Conservation (phyloP, 2,797 vertebrate genomes). For the Crocodylus rhombifer region DNA sequence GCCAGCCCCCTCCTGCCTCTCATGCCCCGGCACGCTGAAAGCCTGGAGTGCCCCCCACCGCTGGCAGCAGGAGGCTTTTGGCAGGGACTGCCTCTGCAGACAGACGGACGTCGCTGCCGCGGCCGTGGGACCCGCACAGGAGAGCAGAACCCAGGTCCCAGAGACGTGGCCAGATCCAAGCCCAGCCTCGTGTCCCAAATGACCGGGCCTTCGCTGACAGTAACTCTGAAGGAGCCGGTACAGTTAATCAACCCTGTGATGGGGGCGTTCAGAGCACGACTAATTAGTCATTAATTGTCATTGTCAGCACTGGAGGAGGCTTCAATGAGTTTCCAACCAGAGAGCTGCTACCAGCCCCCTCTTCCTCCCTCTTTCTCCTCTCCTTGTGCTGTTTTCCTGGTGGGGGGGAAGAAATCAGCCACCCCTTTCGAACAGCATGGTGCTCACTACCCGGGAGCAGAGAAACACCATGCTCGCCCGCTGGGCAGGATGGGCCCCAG, state of each 20-base stretch:
- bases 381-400: background rate
- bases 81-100: background rate
- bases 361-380: background rate
- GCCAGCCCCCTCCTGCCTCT: background rate
- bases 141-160: background rate
- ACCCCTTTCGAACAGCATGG: background rate
- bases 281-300: constrained; percentile 23
- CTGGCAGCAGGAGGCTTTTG: rapidly evolving
- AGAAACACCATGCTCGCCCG: rapidly evolving
- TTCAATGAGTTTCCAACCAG: background rate
- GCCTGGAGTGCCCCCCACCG: background rate
- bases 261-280: background rate
- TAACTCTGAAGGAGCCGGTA: background rate
- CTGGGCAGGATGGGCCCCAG: background rate
- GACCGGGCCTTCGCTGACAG: background rate
- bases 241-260: background rate
- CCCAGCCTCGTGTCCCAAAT: background rate
- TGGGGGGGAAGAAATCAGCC: background rate
- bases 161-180: rapidly evolving
- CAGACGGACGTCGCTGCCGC: background rate
- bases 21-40: background rate
- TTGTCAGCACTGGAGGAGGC: background rate
- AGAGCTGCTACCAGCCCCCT: background rate
- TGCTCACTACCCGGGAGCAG: background rate
- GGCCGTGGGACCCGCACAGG: background rate